Conservation (phyloP, 2,113 vertebrate genomes). For the Megaleporinus macrocephalus region DNA sequence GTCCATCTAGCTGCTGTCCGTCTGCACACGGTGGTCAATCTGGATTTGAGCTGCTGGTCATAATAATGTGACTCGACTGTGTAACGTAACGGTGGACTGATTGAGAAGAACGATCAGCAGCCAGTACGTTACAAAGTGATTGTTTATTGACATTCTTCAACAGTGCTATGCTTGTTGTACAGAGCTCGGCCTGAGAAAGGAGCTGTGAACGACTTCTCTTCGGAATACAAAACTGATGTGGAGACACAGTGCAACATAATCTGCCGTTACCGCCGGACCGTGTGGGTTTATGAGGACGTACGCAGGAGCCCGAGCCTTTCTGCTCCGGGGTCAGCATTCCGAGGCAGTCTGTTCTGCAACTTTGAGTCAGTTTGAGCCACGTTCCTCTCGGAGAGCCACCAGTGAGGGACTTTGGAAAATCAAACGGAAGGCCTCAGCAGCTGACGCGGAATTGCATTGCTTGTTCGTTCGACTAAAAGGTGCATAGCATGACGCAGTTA, state of each 20-base stretch:
- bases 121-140: slow-evolving; percentile 82
- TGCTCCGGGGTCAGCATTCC: neutral
- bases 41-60: too few species aligned
- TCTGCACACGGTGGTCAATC: too few species aligned
- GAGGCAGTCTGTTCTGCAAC: slow-evolving; percentile 38
- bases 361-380: slow-evolving; percentile 25
- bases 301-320: slow-evolving; percentile 27
- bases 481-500: slow-evolving; percentile 56
- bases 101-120: neutral
- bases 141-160: slow-evolving; percentile 90
- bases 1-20: too few species aligned
- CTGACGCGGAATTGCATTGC: slow-evolving; percentile 26
- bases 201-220: slow-evolving; percentile 71
- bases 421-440: slow-evolving; percentile 24
- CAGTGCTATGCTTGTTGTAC: slow-evolving; percentile 79
- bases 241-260: neutral
- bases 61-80: too few species aligned
- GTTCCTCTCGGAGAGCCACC: neutral
- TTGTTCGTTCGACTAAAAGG: slow-evolving; percentile 33
- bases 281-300: slow-evolving; percentile 1
- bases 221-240: slow-evolving; percentile 41
- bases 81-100: too few species aligned
- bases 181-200: slow-evolving; percentile 82
- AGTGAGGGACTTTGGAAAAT: slow-evolving; percentile 20
- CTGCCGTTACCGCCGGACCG: neutral